Base-by-base conservation (phyloP, 2,888 invertebrate species). In the Cyclophora albipunctata region DNA sequence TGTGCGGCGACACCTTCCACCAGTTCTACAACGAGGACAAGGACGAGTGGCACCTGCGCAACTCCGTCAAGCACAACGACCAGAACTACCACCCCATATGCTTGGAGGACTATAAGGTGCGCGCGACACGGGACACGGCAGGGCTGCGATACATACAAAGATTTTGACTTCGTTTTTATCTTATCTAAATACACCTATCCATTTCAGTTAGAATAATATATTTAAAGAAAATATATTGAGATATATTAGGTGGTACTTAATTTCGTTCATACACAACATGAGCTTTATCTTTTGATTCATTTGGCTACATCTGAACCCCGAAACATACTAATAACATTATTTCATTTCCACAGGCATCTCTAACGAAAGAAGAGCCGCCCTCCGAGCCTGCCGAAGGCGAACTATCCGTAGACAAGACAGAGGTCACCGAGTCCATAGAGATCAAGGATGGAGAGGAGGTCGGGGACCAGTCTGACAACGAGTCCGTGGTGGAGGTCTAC, bases 1-100 rank as follows among this genome's bases (percentile, higher is more conserved):
- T 98, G 48, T 99, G 99, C 81, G 93, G 94, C 7, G 99, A 99
- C 85, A 90, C 91, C 59, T 98, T 99, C 85, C 95, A 97, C 62
- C 95, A 96, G 79, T 98, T 96, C 88, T 99, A 96, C 88, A 95
- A 98, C 77, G 97, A 99, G 81, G 99, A 99, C 67, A 93, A 94
- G 60, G 99, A 99, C 78, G 98, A 97, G 75, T 99, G 99, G 99
- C 96, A 98, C 73, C 90, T 99, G 35, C 86, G 94, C 56, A 94
- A 96, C 73, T 96, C 98, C 0, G 89, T 95, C 33, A 90, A 92
- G 4, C 92, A 94, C 40, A 93, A 96, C 50, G 93, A 91, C 0
- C 91, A 91, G 57, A 93, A 93, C 63, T 98, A 96, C 76, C 98
- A 98, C 88, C 97, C 98, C 0, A 80, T 95, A 40, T 98, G 98